These are phyloP conservation scores for Hypotaenidia philippensis DNA, from an alignment of 2,797 vertebrate genomes.

Conservation along the genomic window DNA sequence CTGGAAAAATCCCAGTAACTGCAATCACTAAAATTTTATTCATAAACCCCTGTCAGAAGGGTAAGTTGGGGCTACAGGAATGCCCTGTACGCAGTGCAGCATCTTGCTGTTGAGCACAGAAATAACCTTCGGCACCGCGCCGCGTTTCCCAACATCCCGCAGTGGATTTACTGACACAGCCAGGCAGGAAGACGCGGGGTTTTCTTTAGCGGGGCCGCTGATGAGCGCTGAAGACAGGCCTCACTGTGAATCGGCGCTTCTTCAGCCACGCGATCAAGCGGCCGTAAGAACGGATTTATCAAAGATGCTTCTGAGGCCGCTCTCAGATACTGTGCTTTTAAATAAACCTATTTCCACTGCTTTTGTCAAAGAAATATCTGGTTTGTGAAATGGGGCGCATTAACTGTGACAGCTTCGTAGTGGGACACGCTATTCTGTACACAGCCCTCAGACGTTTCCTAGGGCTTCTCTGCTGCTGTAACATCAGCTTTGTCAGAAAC, in stretches of 20 bases:
- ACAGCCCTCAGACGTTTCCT: not conserved
- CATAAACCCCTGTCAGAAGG: not conserved
- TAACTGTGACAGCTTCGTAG: not conserved
- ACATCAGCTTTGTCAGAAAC: not conserved
- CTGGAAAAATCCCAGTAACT: not conserved
- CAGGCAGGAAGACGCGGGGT: not conserved
- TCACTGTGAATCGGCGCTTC: not conserved
- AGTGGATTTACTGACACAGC: not conserved
- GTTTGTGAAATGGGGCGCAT: not conserved
- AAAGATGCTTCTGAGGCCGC: not conserved
- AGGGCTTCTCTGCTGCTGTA: not conserved
- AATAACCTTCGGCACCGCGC: not conserved
- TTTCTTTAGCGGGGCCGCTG: not conserved
- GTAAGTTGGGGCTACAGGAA: not conserved
- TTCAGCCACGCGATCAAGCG: not conserved
- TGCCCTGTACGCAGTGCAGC: not conserved
- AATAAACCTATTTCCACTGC: slow-evolving; percentile 1
- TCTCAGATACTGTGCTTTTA: not conserved
- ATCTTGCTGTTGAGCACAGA: not conserved
- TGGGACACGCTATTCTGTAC: not conserved
- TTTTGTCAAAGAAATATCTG: slow-evolving; percentile 22
- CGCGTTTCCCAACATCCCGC: fast-evolving
- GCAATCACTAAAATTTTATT: not conserved
- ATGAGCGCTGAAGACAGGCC: not conserved
- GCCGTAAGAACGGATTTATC: not conserved